These are phyloP conservation scores for Piaya cayana DNA, from an alignment of 2,113 vertebrate species.

Conservation along the genomic window DNA sequence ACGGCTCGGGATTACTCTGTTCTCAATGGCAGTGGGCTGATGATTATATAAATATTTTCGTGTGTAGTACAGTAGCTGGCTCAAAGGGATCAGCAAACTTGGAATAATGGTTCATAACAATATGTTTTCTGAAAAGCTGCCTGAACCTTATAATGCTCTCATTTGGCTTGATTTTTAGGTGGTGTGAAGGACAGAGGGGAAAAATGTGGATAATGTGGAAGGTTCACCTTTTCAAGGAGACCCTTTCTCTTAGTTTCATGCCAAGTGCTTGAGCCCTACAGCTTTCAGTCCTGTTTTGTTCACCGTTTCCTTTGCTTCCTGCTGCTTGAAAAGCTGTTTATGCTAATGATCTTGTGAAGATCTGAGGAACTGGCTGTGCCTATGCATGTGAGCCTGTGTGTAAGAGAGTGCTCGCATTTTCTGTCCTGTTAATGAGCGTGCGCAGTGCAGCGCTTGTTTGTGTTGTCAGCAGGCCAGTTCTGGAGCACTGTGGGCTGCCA, in stretches of 20 bases:
- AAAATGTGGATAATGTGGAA: neutral
- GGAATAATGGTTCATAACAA: conserved; percentile 37
- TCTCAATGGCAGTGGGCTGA: conserved; percentile 25
- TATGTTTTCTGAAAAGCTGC: conserved; percentile 40
- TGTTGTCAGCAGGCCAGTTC: conserved; percentile 49
- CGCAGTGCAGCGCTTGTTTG: conserved; percentile 35
- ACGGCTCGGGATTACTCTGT: neutral
- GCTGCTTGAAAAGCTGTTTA: conserved; percentile 71
- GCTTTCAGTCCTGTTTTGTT: conserved; percentile 51
- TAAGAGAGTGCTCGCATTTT: neutral
- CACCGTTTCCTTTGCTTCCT: conserved; percentile 50
- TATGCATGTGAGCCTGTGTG: neutral
- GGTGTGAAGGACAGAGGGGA: neutral
- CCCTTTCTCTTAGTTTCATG: neutral
- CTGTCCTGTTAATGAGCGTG: conserved; percentile 20
- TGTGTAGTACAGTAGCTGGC: conserved; percentile 50
- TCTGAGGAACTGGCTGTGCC: conserved; percentile 63
- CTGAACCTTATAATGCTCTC: neutral
- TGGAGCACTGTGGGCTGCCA: conserved; percentile 8
- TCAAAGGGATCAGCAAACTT: conserved; percentile 47
- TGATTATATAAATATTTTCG: conserved; percentile 41
- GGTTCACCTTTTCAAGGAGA: conserved; percentile 19
- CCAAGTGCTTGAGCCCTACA: conserved; percentile 19
- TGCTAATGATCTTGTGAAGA: conserved; percentile 55
- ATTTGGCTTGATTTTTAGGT: neutral